phyloP scores from a whole-genome alignment of 2,113 vertebrate genomes.

The Lipotes vexillifer region DNA sequence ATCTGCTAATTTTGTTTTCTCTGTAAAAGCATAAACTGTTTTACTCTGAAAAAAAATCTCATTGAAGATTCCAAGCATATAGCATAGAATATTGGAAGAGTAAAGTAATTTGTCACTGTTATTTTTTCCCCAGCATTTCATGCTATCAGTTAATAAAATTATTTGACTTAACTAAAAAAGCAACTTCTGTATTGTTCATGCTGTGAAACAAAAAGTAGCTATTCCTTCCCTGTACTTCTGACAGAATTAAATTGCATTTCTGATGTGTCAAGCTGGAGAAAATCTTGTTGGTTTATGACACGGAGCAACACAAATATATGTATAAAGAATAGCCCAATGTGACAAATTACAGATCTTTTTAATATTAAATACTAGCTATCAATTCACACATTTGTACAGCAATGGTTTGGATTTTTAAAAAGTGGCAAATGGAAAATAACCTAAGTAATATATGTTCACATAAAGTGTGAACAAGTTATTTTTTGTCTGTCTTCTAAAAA shows the following conservation, averaged over 20 bases:
- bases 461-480: neutral
- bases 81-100: neutral
- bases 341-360: neutral
- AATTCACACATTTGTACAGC: slow-evolving; percentile 26
- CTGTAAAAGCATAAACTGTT: neutral
- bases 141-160: neutral
- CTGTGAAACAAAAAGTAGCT: neutral
- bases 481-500: neutral
- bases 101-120: neutral
- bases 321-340: neutral
- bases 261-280: neutral
- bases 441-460: neutral
- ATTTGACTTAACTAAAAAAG: neutral
- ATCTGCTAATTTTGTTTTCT: neutral
- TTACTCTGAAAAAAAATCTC: neutral
- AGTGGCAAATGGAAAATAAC: neutral
- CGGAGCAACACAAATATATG: neutral
- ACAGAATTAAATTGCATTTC: slow-evolving; percentile 24
- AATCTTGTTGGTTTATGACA: slow-evolving; percentile 31
- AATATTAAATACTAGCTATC: slow-evolving; percentile 11
- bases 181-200: neutral
- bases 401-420: neutral
- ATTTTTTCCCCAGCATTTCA: neutral
- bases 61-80: neutral
- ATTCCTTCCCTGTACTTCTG: neutral